Conservation (phyloP, 2,113 vertebrate species). For the Brachypteracias leptosomus region DNA sequence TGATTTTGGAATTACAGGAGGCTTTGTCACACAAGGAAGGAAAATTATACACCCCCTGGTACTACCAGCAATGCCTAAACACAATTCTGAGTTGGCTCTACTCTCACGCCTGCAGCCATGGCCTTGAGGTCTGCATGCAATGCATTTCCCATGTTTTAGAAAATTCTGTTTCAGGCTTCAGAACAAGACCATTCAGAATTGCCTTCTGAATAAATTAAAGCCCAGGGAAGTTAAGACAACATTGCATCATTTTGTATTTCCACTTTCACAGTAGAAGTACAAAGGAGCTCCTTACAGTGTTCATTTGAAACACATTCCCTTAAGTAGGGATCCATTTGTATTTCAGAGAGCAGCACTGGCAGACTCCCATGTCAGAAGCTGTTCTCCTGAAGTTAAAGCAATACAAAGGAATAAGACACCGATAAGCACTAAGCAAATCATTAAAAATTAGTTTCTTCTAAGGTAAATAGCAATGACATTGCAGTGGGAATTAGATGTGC, state of each 20-base stretch:
- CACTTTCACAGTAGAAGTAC: neutral
- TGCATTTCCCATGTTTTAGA: rapidly evolving
- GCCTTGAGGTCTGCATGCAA: neutral
- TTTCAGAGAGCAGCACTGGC: neutral
- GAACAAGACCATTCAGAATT: neutral
- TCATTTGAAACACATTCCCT: neutral
- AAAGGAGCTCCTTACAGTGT: neutral
- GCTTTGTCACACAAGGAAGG: neutral
- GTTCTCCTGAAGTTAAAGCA: neutral
- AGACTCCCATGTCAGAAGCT: neutral
- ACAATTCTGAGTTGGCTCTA: neutral
- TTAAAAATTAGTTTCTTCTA: neutral
- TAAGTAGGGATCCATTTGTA: neutral
- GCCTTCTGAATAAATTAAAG: neutral
- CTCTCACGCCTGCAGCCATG: neutral
- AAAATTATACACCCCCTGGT: neutral
- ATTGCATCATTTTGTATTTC: neutral
- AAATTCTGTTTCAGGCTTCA: neutral
- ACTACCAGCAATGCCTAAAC: neutral
- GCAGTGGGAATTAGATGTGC: neutral
- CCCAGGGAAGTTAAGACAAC: neutral
- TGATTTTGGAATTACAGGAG: neutral
- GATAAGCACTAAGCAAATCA: neutral
- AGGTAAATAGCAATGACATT: neutral
- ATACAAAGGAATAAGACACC: neutral